These are phyloP conservation scores for Platysternon megacephalum DNA, from an alignment of 2,113 vertebrate genomes.

Conservation along the genomic window DNA sequence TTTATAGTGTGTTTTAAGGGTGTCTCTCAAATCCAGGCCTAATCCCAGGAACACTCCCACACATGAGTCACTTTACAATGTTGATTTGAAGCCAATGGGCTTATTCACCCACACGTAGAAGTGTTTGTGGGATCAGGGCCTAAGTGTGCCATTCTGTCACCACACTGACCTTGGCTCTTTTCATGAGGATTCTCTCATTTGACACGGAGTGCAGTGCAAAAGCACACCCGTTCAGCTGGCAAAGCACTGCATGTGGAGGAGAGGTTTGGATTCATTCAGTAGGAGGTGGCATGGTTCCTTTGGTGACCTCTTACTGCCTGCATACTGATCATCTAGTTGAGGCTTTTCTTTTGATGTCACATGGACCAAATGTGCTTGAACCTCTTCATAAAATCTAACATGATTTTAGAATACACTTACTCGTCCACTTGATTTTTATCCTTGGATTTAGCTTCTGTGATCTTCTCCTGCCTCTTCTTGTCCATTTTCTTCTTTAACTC, in stretches of 20 bases:
- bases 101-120: background rate
- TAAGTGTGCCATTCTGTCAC: background rate
- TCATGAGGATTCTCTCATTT: background rate
- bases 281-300: background rate
- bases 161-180: background rate
- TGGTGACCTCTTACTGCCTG: background rate
- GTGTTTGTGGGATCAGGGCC: background rate
- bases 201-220: too few species aligned
- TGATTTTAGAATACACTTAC: constrained; percentile 77
- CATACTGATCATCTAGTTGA: background rate
- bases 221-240: background rate
- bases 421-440: constrained; percentile 96
- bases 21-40: background rate
- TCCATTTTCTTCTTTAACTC: constrained; percentile 99
- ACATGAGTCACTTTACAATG: background rate
- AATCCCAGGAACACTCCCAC: background rate
- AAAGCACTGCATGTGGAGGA: background rate
- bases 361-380: background rate
- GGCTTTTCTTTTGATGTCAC: background rate
- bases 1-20: background rate
- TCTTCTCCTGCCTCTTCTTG: constrained; percentile 96
- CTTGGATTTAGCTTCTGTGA: constrained; percentile 94
- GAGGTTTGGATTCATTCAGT: background rate
- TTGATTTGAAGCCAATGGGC: background rate
- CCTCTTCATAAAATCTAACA: background rate